Conservation (phyloP, 2,888 invertebrate genomes). For the Apotomis capreana region DNA sequence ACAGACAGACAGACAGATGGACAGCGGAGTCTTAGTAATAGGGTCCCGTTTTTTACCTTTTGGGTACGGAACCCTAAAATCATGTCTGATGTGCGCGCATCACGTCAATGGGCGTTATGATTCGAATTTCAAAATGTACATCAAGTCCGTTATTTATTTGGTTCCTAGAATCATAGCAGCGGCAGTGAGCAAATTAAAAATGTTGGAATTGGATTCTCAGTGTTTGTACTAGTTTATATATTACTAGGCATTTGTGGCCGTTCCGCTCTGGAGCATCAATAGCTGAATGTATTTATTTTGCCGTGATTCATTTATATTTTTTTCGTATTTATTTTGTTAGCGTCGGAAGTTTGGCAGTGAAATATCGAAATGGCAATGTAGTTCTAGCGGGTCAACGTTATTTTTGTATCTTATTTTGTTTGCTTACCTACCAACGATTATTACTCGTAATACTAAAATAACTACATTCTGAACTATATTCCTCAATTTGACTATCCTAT, state of each 20-base stretch:
- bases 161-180: not conserved
- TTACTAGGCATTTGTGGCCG: constrained; percentile 9
- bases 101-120: no score
- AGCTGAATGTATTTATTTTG: constrained; percentile 15
- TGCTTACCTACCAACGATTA: no score
- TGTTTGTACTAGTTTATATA: not conserved
- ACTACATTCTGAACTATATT: no score
- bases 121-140: not conserved
- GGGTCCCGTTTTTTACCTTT: no score
- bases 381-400: not conserved
- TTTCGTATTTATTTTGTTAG: constrained; percentile 14
- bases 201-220: not conserved
- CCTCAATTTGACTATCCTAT: no score
- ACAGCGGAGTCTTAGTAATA: no score
- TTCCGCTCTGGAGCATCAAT: not conserved
- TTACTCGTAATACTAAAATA: no score
- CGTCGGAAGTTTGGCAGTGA: not conserved
- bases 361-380: constrained; percentile 2
- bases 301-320: constrained; percentile 25
- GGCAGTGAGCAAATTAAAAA: not conserved
- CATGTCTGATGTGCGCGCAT: no score
- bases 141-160: not conserved
- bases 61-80: no score
- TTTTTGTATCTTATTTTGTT: no score
- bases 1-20: no score